A percentile compares a stretch with the other conserved stretches of the same genome.
These are phyloP conservation scores for Stichodactyla helianthus DNA, from an alignment of 64 coral and sea anemone species.

Conservation along the genomic window DNA sequence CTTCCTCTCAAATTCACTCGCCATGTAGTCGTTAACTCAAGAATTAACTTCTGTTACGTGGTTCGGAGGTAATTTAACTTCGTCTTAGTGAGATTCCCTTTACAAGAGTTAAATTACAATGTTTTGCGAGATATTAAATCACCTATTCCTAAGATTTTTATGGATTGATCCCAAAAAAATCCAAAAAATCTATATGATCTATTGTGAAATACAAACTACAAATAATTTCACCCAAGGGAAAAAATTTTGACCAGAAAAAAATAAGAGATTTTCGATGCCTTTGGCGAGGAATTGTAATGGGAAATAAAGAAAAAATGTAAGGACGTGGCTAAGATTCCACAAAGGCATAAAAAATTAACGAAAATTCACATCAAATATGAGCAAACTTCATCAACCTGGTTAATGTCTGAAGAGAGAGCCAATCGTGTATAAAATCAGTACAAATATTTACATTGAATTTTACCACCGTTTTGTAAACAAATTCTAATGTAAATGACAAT, in stretches of 20 bases:
- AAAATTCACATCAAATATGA: slow-evolving; percentile 5
- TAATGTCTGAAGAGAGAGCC: slow-evolving; percentile 7
- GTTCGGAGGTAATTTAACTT: not conserved
- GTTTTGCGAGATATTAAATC: not conserved
- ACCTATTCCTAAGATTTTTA: not conserved
- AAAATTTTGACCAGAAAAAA: not conserved
- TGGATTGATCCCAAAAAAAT: not conserved
- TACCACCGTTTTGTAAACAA: slow-evolving; percentile 28
- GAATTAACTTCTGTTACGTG: not conserved
- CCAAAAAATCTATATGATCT: not conserved
- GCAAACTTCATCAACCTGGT: slow-evolving; percentile 13
- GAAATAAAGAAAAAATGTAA: not conserved
- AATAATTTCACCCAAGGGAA: not conserved
- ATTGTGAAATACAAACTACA: not conserved
- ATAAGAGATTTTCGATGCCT: not conserved
- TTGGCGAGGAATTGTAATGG: not conserved
- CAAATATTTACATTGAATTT: slow-evolving; percentile 9
- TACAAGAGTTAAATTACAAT: too few species aligned
- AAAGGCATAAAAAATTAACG: slow-evolving; percentile 12
- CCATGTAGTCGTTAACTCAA: not conserved
- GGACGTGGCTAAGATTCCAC: not conserved
- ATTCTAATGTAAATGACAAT: not conserved
- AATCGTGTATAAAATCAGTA: not conserved
- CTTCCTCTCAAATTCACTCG: not conserved
- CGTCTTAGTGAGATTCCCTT: too few species aligned